A percentile compares a stretch with the other conserved stretches of the same genome.
These are phyloP conservation scores for Xiphophorus couchianus DNA, from an alignment of 2,113 vertebrate species.

Conservation along the genomic window DNA sequence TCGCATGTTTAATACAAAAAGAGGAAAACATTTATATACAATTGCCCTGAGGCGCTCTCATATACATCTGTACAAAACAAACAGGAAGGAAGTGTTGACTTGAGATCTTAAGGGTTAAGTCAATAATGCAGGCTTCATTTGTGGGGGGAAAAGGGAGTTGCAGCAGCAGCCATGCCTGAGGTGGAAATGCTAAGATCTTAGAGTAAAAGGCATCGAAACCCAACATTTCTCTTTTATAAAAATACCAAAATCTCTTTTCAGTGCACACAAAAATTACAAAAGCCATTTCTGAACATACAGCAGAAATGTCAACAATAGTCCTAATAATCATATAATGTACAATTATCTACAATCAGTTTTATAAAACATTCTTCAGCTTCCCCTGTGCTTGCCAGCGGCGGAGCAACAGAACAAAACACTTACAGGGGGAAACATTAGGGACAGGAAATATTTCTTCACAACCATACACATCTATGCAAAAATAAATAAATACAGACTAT, in stretches of 20 bases:
- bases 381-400: slow-evolving; percentile 50
- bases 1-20: slow-evolving; percentile 78
- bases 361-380: slow-evolving; percentile 72
- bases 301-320: slow-evolving; percentile 65
- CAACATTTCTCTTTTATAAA: slow-evolving; percentile 74
- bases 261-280: slow-evolving; percentile 79
- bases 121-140: slow-evolving; percentile 57
- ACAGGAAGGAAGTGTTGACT: slow-evolving; percentile 44
- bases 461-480: slow-evolving; percentile 65
- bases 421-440: slow-evolving; percentile 39
- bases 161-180: slow-evolving; percentile 63
- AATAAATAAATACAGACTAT: slow-evolving; percentile 79
- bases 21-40: slow-evolving; percentile 75
- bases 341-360: slow-evolving; percentile 82
- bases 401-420: slow-evolving; percentile 57
- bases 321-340: slow-evolving; percentile 78
- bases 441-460: slow-evolving; percentile 63
- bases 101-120: slow-evolving; percentile 43
- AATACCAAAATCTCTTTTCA: slow-evolving; percentile 75
- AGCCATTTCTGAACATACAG: slow-evolving; percentile 65
- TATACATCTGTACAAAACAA: slow-evolving; percentile 76
- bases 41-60: slow-evolving; percentile 58
- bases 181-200: slow-evolving; percentile 46
- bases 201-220: slow-evolving; percentile 54
- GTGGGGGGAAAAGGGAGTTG: not conserved